These are phyloP conservation scores for Stichodactyla mertensii DNA, from an alignment of 64 coral and sea anemone species.

Conservation along the genomic window DNA sequence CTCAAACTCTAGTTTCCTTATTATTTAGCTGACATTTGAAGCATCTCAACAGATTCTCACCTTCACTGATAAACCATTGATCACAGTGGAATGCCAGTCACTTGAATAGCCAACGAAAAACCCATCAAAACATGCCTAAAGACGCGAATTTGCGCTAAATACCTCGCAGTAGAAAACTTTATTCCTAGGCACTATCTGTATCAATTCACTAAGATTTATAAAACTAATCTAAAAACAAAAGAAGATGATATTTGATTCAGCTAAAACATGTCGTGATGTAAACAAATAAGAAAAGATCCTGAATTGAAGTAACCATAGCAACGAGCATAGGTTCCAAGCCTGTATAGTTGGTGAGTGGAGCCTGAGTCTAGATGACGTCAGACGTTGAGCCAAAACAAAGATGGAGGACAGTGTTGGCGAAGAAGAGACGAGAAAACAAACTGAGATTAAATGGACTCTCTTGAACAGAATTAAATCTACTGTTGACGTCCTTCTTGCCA, in stretches of 20 bases:
- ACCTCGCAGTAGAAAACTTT: not conserved
- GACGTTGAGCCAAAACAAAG: conserved; percentile 29
- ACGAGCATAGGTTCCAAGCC: not conserved
- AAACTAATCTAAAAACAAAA: not conserved
- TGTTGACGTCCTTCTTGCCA: conserved; percentile 55
- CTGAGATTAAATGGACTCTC: conserved; percentile 49
- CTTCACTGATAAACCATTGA: too few species aligned
- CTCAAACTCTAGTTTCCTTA: too few species aligned
- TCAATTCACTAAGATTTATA: not conserved
- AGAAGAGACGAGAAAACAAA: conserved; percentile 39
- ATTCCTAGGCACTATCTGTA: not conserved
- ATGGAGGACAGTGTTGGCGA: conserved; percentile 61
- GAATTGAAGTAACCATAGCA: not conserved
- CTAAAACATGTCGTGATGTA: not conserved
- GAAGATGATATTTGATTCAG: not conserved
- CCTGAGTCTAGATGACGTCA: not conserved
- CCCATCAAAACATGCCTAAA: not conserved
- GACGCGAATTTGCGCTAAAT: not conserved
- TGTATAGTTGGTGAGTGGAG: not conserved
- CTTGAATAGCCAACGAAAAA: not conserved
- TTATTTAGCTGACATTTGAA: too few species aligned
- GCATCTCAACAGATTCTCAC: too few species aligned
- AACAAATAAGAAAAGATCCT: too few species aligned
- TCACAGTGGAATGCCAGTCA: too few species aligned
- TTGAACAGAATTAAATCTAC: conserved; percentile 65